Base-by-base conservation (phyloP, 1,140 invertebrate genomes). In the Sipha flava region DNA sequence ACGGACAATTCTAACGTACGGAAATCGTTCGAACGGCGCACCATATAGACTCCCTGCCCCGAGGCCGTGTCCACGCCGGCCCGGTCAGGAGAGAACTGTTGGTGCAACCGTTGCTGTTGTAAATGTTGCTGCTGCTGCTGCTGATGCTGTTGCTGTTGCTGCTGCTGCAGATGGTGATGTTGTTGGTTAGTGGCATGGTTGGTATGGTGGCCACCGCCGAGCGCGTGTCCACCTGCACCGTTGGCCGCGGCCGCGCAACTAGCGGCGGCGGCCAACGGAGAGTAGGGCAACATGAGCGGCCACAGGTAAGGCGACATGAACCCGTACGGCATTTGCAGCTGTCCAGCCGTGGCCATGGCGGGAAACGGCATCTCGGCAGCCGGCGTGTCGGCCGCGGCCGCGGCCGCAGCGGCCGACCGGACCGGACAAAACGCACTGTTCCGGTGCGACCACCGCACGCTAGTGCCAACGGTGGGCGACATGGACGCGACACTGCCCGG, bases 251-350 rank as follows among this genome's bases (percentile, higher is more conserved):
- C 40, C 86, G 87, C 59, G 85, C 83, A 81, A 86, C 86, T 14
- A 85, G 84, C 26, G 84, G 83, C 80, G 84, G 80, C 83, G 84
- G 49, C 83, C 85, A 80, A 85, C 86, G 85, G 86, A 85, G 80
- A 86, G 72, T 49, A 85, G 84, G 49, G 85, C 84, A 43, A 3
- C 34, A 57, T n/a, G 26, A 45, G 40, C 62, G 66, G 34, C 62
- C 47, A 70, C 2, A 52, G 2, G 26, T 70, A 57, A 16, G 49
- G 49, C 34, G 49, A 37, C 18, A 57, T 9, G 26, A 49, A 43
- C 1, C 34, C 34, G 72, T 75, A 75, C 12, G 72, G 72, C 49
- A 54, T 34, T 4, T 21, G 54, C 23, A 75, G n/a, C 12, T 40
- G n/a, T 21, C 12, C 21, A 21, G 21, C 62, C 29, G 49, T 9